A percentile compares a stretch with the other conserved stretches of the same genome.
These are phyloP conservation scores for Dicyrtomina minuta DNA, from an alignment of 2,888 invertebrate genomes.

Conservation along the genomic window DNA sequence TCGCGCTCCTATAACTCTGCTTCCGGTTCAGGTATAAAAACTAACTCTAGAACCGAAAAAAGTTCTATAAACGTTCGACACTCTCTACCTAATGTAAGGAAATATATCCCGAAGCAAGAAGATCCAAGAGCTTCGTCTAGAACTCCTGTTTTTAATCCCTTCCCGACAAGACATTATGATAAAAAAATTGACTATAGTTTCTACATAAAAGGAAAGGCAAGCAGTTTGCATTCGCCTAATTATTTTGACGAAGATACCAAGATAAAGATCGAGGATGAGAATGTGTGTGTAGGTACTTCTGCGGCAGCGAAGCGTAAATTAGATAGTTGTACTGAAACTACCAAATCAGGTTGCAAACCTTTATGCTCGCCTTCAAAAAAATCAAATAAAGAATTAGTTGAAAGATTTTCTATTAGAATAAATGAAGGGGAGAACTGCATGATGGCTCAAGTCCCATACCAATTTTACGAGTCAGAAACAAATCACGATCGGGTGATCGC, in stretches of 20 bases:
- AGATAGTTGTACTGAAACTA: no score
- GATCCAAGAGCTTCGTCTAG: not conserved
- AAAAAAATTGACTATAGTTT: slow-evolving; percentile 22
- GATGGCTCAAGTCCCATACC: slow-evolving; percentile 25
- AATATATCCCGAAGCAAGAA: not conserved
- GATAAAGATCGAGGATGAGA: no score
- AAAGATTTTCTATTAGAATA: slow-evolving; percentile 8
- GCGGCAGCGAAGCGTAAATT: no score
- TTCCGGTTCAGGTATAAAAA: no score
- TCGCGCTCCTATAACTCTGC: no score
- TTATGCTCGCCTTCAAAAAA: slow-evolving; percentile 4
- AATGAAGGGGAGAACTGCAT: slow-evolving; percentile 31
- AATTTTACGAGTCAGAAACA: slow-evolving; percentile 23
- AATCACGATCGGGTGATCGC: not conserved
- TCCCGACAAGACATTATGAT: slow-evolving; percentile 3
- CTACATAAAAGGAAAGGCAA: slow-evolving; percentile 8
- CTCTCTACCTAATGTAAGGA: slow-evolving; percentile 4
- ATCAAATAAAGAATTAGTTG: not conserved
- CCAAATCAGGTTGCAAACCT: not conserved
- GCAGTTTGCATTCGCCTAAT: slow-evolving; percentile 5
- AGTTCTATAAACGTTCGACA: not conserved
- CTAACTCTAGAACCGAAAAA: no score
- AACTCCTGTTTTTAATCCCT: not conserved
- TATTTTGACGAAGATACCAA: not conserved
- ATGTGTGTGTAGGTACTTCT: no score